phyloP scores from a whole-genome alignment of 2,113 vertebrate species.

The Perognathus longimembris region DNA sequence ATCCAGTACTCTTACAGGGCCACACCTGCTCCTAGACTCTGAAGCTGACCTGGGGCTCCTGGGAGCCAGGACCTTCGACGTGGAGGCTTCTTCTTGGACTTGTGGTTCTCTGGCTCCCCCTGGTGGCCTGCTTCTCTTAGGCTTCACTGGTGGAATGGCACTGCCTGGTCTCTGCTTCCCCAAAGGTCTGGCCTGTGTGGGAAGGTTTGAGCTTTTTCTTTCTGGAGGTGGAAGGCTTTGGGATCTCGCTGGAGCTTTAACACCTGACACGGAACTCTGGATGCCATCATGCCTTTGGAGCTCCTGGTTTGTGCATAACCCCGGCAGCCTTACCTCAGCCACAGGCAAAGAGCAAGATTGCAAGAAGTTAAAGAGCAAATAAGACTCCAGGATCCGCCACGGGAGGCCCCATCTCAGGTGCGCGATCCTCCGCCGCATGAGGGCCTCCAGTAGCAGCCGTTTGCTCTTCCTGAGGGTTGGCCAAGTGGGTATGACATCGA shows the following conservation, averaged over 20 bases:
- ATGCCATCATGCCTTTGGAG: background rate
- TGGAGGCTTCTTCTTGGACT: background rate
- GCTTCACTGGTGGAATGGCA: background rate
- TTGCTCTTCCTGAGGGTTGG: conserved; percentile 65
- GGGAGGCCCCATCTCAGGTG: conserved; percentile 75
- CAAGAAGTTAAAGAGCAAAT: conserved; percentile 47
- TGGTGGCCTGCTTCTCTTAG: background rate
- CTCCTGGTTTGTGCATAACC: background rate
- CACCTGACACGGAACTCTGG: background rate
- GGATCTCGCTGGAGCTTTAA: background rate
- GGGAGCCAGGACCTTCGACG: background rate
- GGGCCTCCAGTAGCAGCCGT: conserved; percentile 65
- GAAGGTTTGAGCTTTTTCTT: conserved; percentile 33
- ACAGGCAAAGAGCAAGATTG: background rate
- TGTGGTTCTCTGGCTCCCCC: conserved; percentile 59
- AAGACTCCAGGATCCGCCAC: conserved; percentile 62
- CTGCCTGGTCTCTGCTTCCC: background rate
- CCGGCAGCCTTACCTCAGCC: background rate
- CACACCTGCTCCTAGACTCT: background rate
- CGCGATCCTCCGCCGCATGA: conserved; percentile 66
- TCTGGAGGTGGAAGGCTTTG: background rate
- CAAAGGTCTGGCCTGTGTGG: background rate
- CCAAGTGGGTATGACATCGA: background rate
- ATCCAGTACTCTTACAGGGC: background rate
- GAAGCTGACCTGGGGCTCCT: background rate